Conservation (phyloP, 1,140 invertebrate species). For the Bombyx mandarina region DNA sequence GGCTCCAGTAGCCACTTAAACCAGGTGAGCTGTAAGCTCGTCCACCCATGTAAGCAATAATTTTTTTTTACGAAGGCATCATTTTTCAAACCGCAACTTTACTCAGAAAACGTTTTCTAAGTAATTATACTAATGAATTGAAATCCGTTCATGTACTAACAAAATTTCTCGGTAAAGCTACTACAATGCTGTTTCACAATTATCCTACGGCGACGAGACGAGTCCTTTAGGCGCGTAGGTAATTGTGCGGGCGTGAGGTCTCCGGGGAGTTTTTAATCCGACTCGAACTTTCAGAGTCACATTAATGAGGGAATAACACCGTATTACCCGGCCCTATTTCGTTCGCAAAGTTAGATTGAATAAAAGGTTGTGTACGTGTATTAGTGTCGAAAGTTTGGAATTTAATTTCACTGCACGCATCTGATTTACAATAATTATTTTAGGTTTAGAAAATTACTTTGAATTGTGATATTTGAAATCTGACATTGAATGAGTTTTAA, state of each 20-base stretch:
- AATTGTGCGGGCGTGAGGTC: conserved; percentile 43
- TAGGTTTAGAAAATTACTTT: no score
- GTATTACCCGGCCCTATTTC: conserved; percentile 41
- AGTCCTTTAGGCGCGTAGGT: conserved; percentile 21
- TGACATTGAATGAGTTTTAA: no score
- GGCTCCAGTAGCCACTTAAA: no score
- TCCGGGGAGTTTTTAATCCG: conserved; percentile 56
- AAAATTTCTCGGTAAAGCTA: not conserved
- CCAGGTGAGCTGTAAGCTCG: no score
- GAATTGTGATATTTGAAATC: no score
- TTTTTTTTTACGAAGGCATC: no score
- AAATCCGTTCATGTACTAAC: no score
- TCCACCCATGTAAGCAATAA: no score
- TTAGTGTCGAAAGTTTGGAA: conserved; percentile 22
- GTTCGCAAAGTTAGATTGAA: conserved; percentile 54
- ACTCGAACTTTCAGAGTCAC: conserved; percentile 44
- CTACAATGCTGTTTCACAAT: conserved; percentile 3
- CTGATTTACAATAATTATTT: not conserved
- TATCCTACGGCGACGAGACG: not conserved
- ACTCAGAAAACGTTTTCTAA: no score
- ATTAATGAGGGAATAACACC: conserved; percentile 58
- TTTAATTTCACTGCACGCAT: not conserved
- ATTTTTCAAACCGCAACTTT: no score
- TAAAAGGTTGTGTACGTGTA: conserved; percentile 45
- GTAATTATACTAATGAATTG: no score